Evolutionary conservation across 1,140 invertebrate species (phyloP).

Genomic region (Micrasema minimum): DNA sequence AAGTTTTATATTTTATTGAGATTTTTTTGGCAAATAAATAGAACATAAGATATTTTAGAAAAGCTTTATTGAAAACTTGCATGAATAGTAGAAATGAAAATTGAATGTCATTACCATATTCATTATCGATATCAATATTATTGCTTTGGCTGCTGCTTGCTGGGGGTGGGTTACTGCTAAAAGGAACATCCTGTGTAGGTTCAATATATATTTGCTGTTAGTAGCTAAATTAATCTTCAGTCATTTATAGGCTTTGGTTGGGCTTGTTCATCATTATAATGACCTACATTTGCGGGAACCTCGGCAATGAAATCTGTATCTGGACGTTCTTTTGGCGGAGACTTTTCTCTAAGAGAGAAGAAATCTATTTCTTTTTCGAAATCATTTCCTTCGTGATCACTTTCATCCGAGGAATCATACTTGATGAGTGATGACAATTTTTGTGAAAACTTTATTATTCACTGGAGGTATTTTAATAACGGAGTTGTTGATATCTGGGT

Average conservation of each 20-base stretch:
- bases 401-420: slow-evolving; percentile 59
- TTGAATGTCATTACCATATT: too few species aligned
- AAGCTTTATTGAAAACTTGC: too few species aligned
- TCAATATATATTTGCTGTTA: too few species aligned
- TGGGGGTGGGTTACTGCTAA: background rate
- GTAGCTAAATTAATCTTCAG: background rate
- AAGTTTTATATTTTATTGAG: too few species aligned
- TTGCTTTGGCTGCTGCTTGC: slow-evolving; percentile 3
- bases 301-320: background rate
- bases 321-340: slow-evolving; percentile 9
- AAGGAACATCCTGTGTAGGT: too few species aligned
- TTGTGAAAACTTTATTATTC: slow-evolving; percentile 3
- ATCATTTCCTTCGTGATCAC: slow-evolving; percentile 61
- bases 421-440: slow-evolving; percentile 27
- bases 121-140: slow-evolving; percentile 56
- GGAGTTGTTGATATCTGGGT: background rate
- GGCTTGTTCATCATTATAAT: too few species aligned
- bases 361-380: slow-evolving; percentile 64
- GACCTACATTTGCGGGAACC: background rate
- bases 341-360: slow-evolving; percentile 66
- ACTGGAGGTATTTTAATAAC: background rate
- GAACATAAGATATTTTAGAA: too few species aligned
- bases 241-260: background rate
- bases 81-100: too few species aligned
- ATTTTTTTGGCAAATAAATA: too few species aligned